Evolutionary conservation across 2,888 invertebrate genomes (phyloP).

Genomic region (Magallana nippona): DNA sequence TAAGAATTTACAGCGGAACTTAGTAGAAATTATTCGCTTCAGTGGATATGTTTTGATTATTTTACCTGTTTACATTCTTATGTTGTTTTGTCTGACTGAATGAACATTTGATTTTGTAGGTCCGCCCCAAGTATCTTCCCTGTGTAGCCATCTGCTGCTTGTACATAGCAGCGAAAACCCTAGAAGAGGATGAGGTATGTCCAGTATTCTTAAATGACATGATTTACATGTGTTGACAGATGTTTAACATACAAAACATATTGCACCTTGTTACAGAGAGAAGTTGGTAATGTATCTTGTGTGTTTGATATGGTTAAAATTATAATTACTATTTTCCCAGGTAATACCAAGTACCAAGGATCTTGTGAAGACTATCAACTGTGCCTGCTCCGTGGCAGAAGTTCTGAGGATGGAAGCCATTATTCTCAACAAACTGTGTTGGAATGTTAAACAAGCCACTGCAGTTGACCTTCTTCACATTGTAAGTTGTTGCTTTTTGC

Average conservation of each 20-base stretch:
- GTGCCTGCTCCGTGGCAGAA: conserved; percentile 91
- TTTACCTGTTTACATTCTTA: background rate
- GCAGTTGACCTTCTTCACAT: conserved; percentile 78
- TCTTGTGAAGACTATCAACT: conserved; percentile 82
- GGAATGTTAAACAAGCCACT: conserved; percentile 74
- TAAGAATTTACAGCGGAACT: too few species aligned
- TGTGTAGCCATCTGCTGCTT: conserved; percentile 93
- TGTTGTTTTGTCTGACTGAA: background rate
- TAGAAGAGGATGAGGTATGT: conserved; percentile 80
- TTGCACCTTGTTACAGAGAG: too few species aligned
- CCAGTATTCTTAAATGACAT: background rate
- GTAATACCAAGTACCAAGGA: conserved; percentile 78
- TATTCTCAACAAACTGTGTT: conserved; percentile 85
- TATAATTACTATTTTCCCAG: conserved; percentile 59
- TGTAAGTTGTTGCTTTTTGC: conserved; percentile 63
- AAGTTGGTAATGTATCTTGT: too few species aligned
- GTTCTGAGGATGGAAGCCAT: conserved; percentile 92
- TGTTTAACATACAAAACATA: too few species aligned
- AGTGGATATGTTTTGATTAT: background rate
- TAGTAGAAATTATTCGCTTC: too few species aligned
- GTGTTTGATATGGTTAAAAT: too few species aligned
- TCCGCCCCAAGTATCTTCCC: conserved; percentile 87
- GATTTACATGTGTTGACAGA: too few species aligned
- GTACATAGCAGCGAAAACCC: conserved; percentile 87
- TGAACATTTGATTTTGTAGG: conserved; percentile 63